Evolutionary conservation across 2,797 vertebrate species (phyloP).

Genomic region (Rhinoraja longicauda): DNA sequence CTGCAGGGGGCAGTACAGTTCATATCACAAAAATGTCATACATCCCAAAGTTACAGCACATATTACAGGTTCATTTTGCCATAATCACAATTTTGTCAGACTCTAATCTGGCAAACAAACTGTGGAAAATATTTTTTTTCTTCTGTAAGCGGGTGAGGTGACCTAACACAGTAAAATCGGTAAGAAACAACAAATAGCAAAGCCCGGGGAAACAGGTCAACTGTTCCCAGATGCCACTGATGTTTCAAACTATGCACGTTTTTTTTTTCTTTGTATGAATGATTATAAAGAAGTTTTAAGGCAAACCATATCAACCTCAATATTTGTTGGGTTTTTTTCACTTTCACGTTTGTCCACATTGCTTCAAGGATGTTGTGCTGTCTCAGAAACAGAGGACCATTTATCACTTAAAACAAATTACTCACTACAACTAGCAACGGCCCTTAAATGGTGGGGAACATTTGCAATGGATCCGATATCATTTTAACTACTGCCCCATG

Average conservation of each 20-base stretch:
- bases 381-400: slow-evolving; percentile 9
- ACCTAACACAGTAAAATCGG: slow-evolving; percentile 58
- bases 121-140: slow-evolving; percentile 56
- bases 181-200: slow-evolving; percentile 63
- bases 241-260: slow-evolving; percentile 53
- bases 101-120: slow-evolving; percentile 51
- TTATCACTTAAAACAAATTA: background rate
- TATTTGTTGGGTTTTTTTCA: background rate
- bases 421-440: slow-evolving; percentile 12
- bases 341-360: slow-evolving; percentile 18
- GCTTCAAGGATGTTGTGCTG: slow-evolving; percentile 30
- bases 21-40: background rate
- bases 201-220: slow-evolving; percentile 64
- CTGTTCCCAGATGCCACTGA: slow-evolving; percentile 61
- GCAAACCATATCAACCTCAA: slow-evolving; percentile 28
- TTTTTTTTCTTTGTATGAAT: slow-evolving; percentile 49
- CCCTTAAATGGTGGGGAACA: slow-evolving; percentile 55
- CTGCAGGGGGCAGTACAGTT: background rate
- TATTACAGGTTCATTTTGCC: slow-evolving; percentile 58
- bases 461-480: slow-evolving; percentile 75
- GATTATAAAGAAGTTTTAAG: slow-evolving; percentile 34
- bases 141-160: slow-evolving; percentile 64
- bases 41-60: slow-evolving; percentile 44
- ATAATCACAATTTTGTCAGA: slow-evolving; percentile 53
- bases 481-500: slow-evolving; percentile 65